Conservation (phyloP, 2,888 invertebrate species). For the Nemurella pictetii region DNA sequence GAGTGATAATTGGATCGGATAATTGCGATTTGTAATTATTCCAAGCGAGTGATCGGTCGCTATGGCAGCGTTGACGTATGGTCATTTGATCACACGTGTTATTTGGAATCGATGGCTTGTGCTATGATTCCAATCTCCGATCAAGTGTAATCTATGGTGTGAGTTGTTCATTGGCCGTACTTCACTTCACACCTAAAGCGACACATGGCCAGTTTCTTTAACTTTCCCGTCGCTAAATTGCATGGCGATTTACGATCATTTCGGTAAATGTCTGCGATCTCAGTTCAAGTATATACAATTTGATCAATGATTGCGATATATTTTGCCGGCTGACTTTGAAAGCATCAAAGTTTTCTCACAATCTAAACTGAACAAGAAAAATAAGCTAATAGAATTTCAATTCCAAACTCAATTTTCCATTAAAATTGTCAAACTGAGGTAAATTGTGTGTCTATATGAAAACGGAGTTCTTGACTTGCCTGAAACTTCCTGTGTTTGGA, state of each 20-base stretch:
- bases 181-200: too few species aligned
- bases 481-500: neutral
- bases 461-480: neutral
- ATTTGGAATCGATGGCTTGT: neutral
- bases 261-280: neutral
- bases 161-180: neutral
- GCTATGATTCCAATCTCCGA: neutral
- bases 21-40: neutral
- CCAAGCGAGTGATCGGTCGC: neutral
- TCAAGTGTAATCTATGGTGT: neutral
- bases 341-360: neutral
- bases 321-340: neutral
- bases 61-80: neutral
- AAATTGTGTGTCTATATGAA: slow-evolving; percentile 10
- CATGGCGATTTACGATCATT: neutral
- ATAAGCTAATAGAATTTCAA: neutral
- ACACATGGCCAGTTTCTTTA: too few species aligned
- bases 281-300: neutral
- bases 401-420: neutral
- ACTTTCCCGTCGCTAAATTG: too few species aligned
- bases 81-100: neutral
- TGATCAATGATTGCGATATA: neutral
- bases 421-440: neutral
- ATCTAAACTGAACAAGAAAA: neutral
- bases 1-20: neutral